These are phyloP conservation scores for Eretmocerus hayati DNA, from an alignment of 2,888 invertebrate species.

Conservation along the genomic window DNA sequence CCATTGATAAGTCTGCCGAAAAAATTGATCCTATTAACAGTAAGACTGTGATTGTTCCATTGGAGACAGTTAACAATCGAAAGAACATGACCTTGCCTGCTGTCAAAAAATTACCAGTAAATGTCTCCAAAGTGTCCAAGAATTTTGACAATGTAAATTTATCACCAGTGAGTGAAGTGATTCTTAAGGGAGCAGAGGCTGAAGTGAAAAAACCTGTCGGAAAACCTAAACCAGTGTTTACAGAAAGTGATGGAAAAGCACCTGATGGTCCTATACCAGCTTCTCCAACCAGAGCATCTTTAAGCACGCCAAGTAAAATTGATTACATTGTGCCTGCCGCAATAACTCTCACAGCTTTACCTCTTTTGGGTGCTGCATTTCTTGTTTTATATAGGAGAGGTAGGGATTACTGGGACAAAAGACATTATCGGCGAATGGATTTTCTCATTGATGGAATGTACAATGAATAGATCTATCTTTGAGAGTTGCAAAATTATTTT, in stretches of 20 bases:
- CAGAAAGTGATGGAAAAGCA: conserved; percentile 46
- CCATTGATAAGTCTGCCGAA: conserved; percentile 6
- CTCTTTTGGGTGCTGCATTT: conserved; percentile 63
- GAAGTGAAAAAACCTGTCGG: conserved; percentile 3
- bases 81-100: no score
- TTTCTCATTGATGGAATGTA: conserved; percentile 86
- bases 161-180: conserved; percentile 10
- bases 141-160: not conserved
- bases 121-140: no score
- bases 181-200: not conserved
- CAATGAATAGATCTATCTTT: conserved; percentile 45
- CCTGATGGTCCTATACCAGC: conserved; percentile 35
- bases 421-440: conserved; percentile 83
- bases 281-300: conserved; percentile 30
- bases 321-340: conserved; percentile 70
- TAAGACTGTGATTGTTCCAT: no score
- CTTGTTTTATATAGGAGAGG: conserved; percentile 63
- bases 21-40: no score
- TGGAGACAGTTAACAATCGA: no score
- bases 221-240: conserved; percentile 50
- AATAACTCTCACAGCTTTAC: conserved; percentile 66
- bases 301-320: conserved; percentile 37
- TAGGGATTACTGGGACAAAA: conserved; percentile 77
- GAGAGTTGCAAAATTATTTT: no score
- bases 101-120: conserved; percentile 5